These are phyloP conservation scores for Noctua pronuba DNA, from an alignment of 2,888 invertebrate species.

Conservation along the genomic window DNA sequence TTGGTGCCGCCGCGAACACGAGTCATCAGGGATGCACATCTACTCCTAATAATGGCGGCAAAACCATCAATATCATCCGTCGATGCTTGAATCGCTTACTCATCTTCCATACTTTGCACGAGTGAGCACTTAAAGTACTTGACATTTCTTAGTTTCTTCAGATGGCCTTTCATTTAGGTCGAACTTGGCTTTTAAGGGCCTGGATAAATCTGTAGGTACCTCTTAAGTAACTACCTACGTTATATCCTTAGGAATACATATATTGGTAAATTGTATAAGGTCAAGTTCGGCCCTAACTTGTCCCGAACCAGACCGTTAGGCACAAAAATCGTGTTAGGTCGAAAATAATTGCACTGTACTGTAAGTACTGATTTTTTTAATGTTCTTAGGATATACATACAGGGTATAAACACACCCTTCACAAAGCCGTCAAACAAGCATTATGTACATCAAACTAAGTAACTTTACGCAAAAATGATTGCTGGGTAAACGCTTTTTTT, in stretches of 20 bases:
- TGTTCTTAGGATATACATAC: too few relatives aligned
- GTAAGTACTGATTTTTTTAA: neutral
- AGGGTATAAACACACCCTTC: too few relatives aligned
- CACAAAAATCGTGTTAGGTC: neutral
- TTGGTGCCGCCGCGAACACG: too few relatives aligned
- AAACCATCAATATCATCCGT: too few relatives aligned
- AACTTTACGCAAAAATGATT: too few relatives aligned
- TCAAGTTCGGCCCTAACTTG: neutral
- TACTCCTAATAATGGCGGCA: too few relatives aligned
- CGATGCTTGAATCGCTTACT: neutral
- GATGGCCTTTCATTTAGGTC: neutral
- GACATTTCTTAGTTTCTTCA: conserved; percentile 7
- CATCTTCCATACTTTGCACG: neutral
- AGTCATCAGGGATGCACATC: too few relatives aligned
- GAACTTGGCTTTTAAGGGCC: neutral
- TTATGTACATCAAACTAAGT: too few relatives aligned
- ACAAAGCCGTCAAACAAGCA: too few relatives aligned
- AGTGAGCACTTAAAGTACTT: conserved; percentile 15
- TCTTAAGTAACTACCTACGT: neutral
- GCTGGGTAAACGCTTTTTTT: too few relatives aligned
- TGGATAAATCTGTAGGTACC: neutral
- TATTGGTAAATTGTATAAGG: neutral
- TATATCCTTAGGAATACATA: neutral
- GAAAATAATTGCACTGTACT: neutral
- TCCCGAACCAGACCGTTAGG: neutral